Conservation (phyloP, 2,113 vertebrate species). For the Bos indicus region DNA sequence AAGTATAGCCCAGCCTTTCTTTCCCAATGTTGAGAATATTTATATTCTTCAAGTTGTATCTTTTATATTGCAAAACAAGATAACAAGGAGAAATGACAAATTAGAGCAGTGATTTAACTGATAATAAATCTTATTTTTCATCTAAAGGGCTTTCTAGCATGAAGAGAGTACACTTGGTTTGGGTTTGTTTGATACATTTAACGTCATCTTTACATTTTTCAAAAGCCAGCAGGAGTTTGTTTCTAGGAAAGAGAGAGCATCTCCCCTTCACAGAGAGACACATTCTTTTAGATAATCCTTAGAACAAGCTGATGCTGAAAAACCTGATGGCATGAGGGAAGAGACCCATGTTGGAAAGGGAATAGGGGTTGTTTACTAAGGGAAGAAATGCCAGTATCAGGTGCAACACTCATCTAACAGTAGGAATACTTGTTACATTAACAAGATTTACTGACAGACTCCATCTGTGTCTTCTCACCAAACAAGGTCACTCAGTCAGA, state of each 20-base stretch:
- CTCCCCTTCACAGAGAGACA: conserved; percentile 53
- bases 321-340: conserved; percentile 49
- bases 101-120: neutral
- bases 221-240: conserved; percentile 47
- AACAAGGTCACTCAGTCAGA: conserved; percentile 84
- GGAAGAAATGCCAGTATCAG: conserved; percentile 67
- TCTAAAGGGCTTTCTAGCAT: neutral
- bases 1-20: neutral
- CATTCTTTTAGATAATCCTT: conserved; percentile 70
- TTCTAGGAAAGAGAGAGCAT: conserved; percentile 37
- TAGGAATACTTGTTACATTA: conserved; percentile 84
- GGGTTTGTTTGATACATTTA: neutral
- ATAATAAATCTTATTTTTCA: conserved; percentile 18
- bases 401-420: conserved; percentile 80
- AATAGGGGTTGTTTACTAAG: conserved; percentile 68
- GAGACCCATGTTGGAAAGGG: conserved; percentile 56
- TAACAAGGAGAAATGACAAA: neutral
- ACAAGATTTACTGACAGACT: conserved; percentile 85
- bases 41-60: neutral
- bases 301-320: conserved; percentile 65
- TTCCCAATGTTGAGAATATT: neutral
- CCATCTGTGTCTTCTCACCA: conserved; percentile 85
- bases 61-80: neutral
- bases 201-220: conserved; percentile 37
- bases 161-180: neutral